A percentile compares a stretch with the other conserved stretches of the same genome.
phyloP scores from a whole-genome alignment of 2,113 vertebrate species.

The Alouatta palliata region DNA sequence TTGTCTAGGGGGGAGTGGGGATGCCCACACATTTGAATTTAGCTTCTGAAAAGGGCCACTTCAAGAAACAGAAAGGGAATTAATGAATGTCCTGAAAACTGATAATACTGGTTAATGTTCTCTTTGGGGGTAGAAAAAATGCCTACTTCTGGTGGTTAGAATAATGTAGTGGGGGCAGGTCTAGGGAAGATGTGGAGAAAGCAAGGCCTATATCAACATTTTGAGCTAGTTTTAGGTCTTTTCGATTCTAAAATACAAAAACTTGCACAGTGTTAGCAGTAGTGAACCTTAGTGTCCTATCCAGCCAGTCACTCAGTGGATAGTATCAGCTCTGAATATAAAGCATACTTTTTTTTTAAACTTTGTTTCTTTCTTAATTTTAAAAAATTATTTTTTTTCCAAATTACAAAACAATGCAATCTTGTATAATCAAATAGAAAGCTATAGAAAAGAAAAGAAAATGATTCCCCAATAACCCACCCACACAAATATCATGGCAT shows the following conservation, averaged over 20 bases:
- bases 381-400: not conserved
- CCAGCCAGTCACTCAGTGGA: not conserved
- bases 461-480: not conserved
- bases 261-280: not conserved
- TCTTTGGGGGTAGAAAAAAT: not conserved
- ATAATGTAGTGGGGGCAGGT: not conserved
- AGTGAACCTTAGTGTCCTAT: not conserved
- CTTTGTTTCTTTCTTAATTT: not conserved
- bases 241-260: not conserved
- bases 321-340: not conserved
- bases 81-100: not conserved
- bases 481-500: not conserved
- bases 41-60: not conserved
- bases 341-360: not conserved
- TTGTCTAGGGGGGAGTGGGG: not conserved
- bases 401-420: not conserved
- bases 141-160: not conserved
- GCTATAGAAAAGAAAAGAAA: not conserved
- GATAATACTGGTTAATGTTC: not conserved
- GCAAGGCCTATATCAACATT: not conserved
- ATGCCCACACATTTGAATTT: not conserved
- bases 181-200: not conserved
- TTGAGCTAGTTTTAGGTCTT: not conserved
- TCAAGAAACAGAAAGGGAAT: not conserved
- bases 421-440: not conserved